A percentile compares a stretch with the other conserved stretches of the same genome.
Evolutionary conservation across 2,113 vertebrate genomes (phyloP).

Genomic region (Nipponia nippon): DNA sequence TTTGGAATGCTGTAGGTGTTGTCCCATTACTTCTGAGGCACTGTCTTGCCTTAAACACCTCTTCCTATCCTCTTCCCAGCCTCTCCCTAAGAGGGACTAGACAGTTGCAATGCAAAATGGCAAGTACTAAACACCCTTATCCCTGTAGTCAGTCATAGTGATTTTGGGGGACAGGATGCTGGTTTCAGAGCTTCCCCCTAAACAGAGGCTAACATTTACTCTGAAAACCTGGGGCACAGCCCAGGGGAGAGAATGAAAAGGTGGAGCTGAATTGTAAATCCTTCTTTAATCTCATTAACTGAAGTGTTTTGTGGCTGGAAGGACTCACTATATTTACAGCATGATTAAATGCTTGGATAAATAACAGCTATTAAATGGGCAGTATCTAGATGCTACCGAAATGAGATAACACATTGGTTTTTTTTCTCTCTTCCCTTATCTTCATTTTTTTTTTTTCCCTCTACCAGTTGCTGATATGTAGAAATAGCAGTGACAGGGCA

Average conservation of each 20-base stretch:
- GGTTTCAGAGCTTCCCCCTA: background rate
- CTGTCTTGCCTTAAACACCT: background rate
- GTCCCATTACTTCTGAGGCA: background rate
- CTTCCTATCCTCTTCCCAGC: background rate
- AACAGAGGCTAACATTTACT: background rate
- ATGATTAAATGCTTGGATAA: slow-evolving; percentile 36
- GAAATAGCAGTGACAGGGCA: background rate
- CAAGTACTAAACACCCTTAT: background rate
- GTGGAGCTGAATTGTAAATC: background rate
- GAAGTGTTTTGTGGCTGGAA: background rate
- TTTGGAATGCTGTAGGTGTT: background rate
- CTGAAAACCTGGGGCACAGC: background rate
- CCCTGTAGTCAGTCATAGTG: background rate
- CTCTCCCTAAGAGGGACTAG: background rate
- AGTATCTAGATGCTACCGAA: background rate
- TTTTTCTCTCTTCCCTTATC: background rate
- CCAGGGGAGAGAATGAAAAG: background rate
- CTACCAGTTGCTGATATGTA: background rate
- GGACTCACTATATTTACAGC: slow-evolving; percentile 19
- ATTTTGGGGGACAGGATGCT: background rate
- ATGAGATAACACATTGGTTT: background rate
- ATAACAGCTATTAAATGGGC: slow-evolving; percentile 49
- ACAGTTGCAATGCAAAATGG: background rate
- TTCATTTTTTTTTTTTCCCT: background rate
- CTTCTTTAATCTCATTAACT: slow-evolving; percentile 8